Conservation (phyloP, 2,888 invertebrate genomes). For the Cataglyphis albicans region DNA sequence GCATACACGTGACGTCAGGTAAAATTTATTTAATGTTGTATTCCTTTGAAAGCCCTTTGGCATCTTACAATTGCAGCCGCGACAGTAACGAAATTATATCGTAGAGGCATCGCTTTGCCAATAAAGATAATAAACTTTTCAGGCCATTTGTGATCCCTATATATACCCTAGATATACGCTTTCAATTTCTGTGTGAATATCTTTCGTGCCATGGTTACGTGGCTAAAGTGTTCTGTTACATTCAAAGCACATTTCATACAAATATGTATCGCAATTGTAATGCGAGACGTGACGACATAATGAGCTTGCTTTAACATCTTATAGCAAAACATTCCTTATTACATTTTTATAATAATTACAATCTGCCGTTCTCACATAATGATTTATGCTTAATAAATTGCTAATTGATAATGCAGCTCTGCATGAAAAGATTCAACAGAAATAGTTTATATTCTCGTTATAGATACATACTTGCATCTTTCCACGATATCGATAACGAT, state of each 20-base stretch:
- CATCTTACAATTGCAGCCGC: slow-evolving; percentile 38
- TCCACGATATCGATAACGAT: slow-evolving; percentile 37
- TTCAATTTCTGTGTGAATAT: slow-evolving; percentile 18
- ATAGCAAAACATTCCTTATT: not conserved
- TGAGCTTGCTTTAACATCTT: slow-evolving; percentile 11
- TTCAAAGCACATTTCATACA: slow-evolving; percentile 33
- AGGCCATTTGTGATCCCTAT: not conserved
- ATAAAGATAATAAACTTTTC: slow-evolving; percentile 17
- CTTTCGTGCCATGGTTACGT: not conserved
- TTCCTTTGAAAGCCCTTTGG: not conserved
- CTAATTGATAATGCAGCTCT: slow-evolving; percentile 23
- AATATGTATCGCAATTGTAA: slow-evolving; percentile 34
- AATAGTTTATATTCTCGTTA: not conserved
- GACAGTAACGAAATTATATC: not conserved
- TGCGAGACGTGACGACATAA: slow-evolving; percentile 22
- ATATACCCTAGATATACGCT: not conserved
- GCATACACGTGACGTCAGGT: slow-evolving; percentile 25
- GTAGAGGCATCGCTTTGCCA: slow-evolving; percentile 33
- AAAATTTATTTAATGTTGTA: slow-evolving; percentile 71
- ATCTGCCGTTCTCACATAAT: not conserved
- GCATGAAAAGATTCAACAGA: not conserved
- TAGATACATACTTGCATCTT: not conserved
- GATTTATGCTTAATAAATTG: slow-evolving; percentile 38
- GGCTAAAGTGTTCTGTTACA: not conserved
- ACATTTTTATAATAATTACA: slow-evolving; percentile 22